These are phyloP conservation scores for Dromiciops gliroides DNA, from an alignment of 2,113 vertebrate species.

Conservation along the genomic window DNA sequence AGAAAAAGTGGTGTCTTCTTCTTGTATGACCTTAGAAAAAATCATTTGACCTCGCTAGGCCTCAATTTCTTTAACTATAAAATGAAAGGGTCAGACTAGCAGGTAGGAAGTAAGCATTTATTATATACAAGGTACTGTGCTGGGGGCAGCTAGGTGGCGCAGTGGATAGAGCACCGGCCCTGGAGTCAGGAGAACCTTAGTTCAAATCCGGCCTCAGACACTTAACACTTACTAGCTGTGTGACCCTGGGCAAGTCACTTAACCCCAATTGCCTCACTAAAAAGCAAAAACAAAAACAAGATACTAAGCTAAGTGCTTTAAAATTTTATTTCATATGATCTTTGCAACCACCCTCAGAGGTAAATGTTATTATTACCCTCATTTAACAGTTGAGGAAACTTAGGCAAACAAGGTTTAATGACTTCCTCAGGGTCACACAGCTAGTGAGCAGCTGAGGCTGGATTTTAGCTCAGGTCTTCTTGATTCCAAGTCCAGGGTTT, in stretches of 20 bases:
- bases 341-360: not conserved
- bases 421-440: not conserved
- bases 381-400: not conserved
- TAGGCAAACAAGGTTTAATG: not conserved
- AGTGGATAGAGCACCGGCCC: too few relatives aligned
- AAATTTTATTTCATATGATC: not conserved
- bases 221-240: too few relatives aligned
- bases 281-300: too few relatives aligned
- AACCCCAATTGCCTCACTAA: too few relatives aligned
- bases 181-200: too few relatives aligned
- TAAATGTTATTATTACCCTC: not conserved
- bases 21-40: not conserved
- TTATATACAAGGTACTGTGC: not conserved
- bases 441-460: not conserved
- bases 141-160: too few relatives aligned
- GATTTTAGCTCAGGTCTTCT: too few relatives aligned
- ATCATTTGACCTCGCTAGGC: not conserved
- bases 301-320: not conserved
- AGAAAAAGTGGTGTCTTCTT: not conserved
- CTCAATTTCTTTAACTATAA: not conserved
- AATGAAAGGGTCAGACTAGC: not conserved
- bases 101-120: not conserved
- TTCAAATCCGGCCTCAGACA: too few relatives aligned
- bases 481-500: too few relatives aligned
- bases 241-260: too few relatives aligned